Evolutionary conservation across 2,888 invertebrate genomes (phyloP).

Genomic region (Lasioglossum marginatum): DNA sequence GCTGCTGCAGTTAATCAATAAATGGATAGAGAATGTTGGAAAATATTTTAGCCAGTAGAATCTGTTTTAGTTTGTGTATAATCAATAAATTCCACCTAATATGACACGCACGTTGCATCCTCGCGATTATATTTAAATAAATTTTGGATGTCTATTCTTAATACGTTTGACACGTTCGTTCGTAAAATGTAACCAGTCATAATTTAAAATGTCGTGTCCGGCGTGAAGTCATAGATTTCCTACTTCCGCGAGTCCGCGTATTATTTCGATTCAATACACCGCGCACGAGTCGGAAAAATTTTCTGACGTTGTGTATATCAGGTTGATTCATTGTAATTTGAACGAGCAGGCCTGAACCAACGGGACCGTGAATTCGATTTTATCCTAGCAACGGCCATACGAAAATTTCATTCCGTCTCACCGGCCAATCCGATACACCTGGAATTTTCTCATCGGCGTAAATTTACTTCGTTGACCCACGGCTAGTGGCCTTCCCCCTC

Average conservation of each 20-base stretch:
- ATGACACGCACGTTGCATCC: neutral
- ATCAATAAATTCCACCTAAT: neutral
- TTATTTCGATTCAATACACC: slow-evolving; percentile 35
- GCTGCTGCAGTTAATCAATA: too few relatives aligned
- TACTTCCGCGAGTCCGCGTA: slow-evolving; percentile 24
- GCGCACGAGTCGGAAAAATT: slow-evolving; percentile 23
- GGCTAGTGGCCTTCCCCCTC: slow-evolving; percentile 28
- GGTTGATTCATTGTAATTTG: slow-evolving; percentile 55
- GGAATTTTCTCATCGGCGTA: slow-evolving; percentile 73
- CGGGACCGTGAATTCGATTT: slow-evolving; percentile 58
- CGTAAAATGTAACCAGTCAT: slow-evolving; percentile 6
- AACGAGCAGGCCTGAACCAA: slow-evolving; percentile 29
- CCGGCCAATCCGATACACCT: slow-evolving; percentile 59
- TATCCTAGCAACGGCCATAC: slow-evolving; percentile 48
- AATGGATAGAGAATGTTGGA: too few relatives aligned
- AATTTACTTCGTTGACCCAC: slow-evolving; percentile 67
- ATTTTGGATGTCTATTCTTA: neutral
- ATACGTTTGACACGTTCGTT: neutral
- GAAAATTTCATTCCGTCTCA: slow-evolving; percentile 66
- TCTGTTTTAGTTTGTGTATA: too few relatives aligned
- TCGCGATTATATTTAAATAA: neutral
- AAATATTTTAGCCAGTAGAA: too few relatives aligned
- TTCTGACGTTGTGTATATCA: slow-evolving; percentile 43
- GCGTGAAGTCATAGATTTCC: neutral
- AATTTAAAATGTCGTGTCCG: slow-evolving; percentile 20